Percentiles rank a stretch among this genome's conserved stretches.
Conservation (phyloP, 2,888 invertebrate species). For the Pseudococcus jackbeardsleyi region DNA sequence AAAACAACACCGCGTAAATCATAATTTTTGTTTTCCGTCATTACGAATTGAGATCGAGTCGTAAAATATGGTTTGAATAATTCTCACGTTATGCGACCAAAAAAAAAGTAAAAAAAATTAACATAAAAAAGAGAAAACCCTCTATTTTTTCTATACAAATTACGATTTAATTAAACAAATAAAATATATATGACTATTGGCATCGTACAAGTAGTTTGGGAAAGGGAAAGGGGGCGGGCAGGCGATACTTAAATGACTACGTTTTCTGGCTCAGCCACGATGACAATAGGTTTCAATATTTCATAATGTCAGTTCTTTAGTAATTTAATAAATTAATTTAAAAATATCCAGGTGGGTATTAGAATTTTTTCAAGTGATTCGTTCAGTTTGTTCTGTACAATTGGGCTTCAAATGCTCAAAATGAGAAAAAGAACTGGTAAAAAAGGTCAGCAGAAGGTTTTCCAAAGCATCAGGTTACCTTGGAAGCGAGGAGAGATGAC, state of each 20-base stretch:
- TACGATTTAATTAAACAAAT: neutral
- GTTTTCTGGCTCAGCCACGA: neutral
- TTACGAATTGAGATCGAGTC: conserved; percentile 24
- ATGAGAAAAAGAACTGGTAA: neutral
- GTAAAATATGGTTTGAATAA: conserved; percentile 16
- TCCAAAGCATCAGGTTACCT: too few relatives aligned
- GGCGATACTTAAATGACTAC: neutral
- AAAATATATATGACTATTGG: neutral
- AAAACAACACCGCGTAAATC: neutral
- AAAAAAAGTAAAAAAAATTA: neutral
- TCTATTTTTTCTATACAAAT: neutral
- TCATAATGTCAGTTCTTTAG: neutral
- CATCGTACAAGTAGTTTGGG: conserved; percentile 1
- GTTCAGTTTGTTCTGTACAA: neutral
- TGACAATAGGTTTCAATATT: neutral
- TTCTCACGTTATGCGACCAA: neutral
- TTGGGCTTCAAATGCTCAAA: neutral
- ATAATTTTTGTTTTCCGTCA: neutral
- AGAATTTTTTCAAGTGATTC: conserved; percentile 1
- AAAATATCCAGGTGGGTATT: neutral
- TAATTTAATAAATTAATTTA: neutral
- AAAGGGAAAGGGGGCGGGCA: neutral
- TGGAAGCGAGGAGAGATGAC: too few relatives aligned
- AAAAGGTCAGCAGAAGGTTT: neutral
- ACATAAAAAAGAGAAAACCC: neutral